phyloP scores from a whole-genome alignment of 2,797 vertebrate species.

The Lates japonicus region DNA sequence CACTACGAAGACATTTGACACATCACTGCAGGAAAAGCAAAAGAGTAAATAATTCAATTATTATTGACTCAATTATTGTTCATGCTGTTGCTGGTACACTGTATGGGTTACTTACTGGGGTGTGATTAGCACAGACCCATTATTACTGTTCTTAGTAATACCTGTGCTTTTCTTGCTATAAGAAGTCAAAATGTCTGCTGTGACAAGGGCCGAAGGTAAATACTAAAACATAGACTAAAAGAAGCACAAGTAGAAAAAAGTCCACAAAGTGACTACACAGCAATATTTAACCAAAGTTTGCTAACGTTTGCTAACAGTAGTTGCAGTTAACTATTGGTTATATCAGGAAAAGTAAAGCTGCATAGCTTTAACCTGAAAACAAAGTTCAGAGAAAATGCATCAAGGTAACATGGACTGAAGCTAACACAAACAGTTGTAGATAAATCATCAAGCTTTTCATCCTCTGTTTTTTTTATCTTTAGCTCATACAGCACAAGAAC shows the following conservation, averaged over 20 bases:
- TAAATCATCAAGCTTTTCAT: not conserved
- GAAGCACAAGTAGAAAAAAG: not conserved
- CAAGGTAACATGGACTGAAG: not conserved
- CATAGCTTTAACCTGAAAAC: not conserved
- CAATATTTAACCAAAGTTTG: no score
- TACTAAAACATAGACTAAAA: not conserved
- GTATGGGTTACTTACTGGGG: not conserved
- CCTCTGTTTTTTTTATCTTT: not conserved
- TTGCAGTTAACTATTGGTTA: not conserved
- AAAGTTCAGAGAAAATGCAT: not conserved
- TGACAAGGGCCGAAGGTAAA: not conserved
- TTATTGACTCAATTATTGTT: not conserved
- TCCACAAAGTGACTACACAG: not conserved
- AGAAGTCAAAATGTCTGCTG: constrained; percentile 1
- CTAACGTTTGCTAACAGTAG: not conserved
- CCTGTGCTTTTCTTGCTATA: not conserved
- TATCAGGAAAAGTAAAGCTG: not conserved
- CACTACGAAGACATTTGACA: not conserved
- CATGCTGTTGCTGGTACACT: not conserved
- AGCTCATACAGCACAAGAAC: not conserved
- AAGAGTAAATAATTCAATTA: not conserved
- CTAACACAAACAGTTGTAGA: not conserved
- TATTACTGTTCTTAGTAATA: not conserved
- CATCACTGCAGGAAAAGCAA: not conserved
- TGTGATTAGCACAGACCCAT: not conserved